Evolutionary conservation across 92 coral and sea anemone genomes (phyloP), one percentile per base, ranked within the genome.

Genomic region (Zoanthus solanderi): DNA sequence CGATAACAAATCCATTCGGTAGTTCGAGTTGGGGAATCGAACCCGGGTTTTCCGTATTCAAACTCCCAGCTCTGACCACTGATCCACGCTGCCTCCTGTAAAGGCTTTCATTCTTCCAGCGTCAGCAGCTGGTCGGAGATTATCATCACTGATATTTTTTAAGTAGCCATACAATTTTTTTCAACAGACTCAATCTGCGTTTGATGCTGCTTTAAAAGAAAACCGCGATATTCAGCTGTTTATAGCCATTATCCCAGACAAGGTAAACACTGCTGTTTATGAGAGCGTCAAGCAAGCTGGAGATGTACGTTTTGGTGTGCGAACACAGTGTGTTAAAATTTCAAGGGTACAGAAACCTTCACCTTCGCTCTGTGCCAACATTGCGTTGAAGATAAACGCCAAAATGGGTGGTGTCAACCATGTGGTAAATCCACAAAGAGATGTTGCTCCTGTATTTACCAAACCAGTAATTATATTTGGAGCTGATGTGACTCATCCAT

Each of bases 401-500:
- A 23, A 23, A 23, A 23, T 23, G 23, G 23, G 23, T 23, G 23
- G 23, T 23, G 69, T 90, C 44, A 96, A 96, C 44, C 98, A 96
- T 67, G 90, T 94, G 23, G 88, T 96, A 69, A 87, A 77, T 61
- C 94, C 86, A 0, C 52, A 72, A 72, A 29, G 80, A 17, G 86
- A 54, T 11, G 90, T 83, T 78, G 91, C 95, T 0, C 94, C 92
- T 0, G 80, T 92, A 9, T 94, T 96, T 67, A 83, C 69, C 60
- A 91, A 96, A 69, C 95, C 92, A 7, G 93, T 93, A 5, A 96
- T 96, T 4, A 86, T 96, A 31, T 96, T 96, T 77, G 98, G 98
- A 4, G 98, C 98, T 2, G 98, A 96, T 72, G 98, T 96, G 7
- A 96, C 98, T 4, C 98, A 96, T 90, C 98, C 98, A 56, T 71